phyloP scores from a whole-genome alignment of 2,113 vertebrate species.

The Pseudorasbora parva region DNA sequence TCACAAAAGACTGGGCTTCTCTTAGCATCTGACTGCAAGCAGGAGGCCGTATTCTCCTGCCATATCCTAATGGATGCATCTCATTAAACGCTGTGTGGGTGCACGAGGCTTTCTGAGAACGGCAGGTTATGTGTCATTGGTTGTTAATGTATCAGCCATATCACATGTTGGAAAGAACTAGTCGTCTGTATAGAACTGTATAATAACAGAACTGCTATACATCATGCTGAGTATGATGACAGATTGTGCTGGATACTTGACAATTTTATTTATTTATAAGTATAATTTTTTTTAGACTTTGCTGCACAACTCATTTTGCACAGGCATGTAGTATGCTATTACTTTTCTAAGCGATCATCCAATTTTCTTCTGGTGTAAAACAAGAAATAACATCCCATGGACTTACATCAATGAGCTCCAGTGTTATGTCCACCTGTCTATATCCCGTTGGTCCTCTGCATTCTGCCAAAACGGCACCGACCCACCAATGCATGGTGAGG shows the following conservation, averaged over 20 bases:
- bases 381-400: not conserved
- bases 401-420: not conserved
- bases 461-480: not conserved
- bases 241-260: not conserved
- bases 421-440: not conserved
- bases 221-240: not conserved
- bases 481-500: not conserved
- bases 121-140: conserved; percentile 53
- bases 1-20: not conserved
- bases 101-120: conserved; percentile 53
- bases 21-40: conserved; percentile 15
- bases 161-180: conserved; percentile 32
- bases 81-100: conserved; percentile 67
- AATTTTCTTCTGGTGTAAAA: not conserved
- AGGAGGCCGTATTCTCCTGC: conserved; percentile 32
- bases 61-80: conserved; percentile 63
- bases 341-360: not conserved
- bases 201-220: not conserved
- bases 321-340: not conserved
- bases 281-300: not conserved
- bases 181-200: no score
- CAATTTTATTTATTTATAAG: not conserved
- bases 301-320: not conserved
- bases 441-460: not conserved
- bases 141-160: conserved; percentile 24